Evolutionary conservation across 2,113 vertebrate genomes (phyloP).

Genomic region (Cyanocitta stelleri): DNA sequence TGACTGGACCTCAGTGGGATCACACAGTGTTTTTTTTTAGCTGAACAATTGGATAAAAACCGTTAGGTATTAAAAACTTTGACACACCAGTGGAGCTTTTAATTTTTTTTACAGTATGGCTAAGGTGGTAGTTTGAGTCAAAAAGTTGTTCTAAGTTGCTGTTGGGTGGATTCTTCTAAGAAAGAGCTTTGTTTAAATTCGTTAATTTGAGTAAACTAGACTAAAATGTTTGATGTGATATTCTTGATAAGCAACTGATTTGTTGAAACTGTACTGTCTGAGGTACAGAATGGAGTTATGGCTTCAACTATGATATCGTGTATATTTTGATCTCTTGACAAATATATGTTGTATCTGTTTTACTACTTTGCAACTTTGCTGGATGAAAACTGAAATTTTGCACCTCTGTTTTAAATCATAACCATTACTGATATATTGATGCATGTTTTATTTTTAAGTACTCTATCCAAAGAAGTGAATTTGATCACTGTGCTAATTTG

Average conservation of each 20-base stretch:
- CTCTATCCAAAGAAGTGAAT: slow-evolving; percentile 85
- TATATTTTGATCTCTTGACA: neutral
- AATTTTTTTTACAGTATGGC: neutral
- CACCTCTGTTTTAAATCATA: neutral
- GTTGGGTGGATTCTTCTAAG: neutral
- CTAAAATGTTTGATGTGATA: neutral
- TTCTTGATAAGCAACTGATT: neutral
- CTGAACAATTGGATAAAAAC: neutral
- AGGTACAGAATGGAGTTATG: neutral
- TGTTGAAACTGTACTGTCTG: neutral
- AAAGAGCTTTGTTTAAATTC: neutral
- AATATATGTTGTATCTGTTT: neutral
- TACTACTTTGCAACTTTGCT: neutral
- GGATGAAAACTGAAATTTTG: neutral
- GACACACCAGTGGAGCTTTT: neutral
- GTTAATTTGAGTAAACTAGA: neutral
- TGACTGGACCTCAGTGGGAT: neutral
- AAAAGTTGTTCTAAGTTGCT: neutral
- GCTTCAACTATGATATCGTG: neutral
- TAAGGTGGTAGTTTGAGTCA: neutral
- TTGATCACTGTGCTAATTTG: slow-evolving; percentile 80
- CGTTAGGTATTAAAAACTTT: neutral
- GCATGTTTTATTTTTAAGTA: slow-evolving; percentile 70
- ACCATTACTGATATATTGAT: neutral
- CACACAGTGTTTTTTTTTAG: neutral